phyloP scores from a whole-genome alignment of 2,888 invertebrate species.

The Sarcophaga subvicina region DNA sequence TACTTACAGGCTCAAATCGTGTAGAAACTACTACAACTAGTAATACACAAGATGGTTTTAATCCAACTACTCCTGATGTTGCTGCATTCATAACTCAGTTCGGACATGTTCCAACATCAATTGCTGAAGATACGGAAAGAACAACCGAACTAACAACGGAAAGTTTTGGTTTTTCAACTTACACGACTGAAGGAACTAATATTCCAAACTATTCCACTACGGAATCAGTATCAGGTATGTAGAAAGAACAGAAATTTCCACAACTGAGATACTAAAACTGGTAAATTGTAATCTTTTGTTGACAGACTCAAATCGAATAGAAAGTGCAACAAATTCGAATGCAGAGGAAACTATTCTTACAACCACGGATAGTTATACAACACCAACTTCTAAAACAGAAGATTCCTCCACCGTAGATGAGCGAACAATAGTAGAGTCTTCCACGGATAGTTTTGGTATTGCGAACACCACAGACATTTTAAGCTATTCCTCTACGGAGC shows the following conservation, averaged over 20 bases:
- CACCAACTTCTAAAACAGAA: background rate
- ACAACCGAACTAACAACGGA: background rate
- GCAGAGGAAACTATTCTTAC: background rate
- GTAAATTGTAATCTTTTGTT: background rate
- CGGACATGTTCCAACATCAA: background rate
- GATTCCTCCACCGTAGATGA: background rate
- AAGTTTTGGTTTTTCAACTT: background rate
- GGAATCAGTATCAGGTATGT: background rate
- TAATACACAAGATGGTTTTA: background rate
- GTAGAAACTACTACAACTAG: background rate
- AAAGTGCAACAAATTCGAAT: background rate
- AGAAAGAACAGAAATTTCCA: background rate
- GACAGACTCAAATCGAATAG: background rate
- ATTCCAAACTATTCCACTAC: background rate
- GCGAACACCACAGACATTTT: background rate
- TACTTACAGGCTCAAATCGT: background rate
- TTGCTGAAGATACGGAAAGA: background rate
- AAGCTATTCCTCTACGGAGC: background rate
- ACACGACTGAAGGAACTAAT: background rate
- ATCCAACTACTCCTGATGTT: background rate
- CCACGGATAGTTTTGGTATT: too few species aligned
- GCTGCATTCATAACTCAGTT: background rate
- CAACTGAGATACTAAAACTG: background rate
- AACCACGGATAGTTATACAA: background rate
- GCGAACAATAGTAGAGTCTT: too few species aligned